Conservation (phyloP, 2,113 vertebrate genomes). For the Anthoscopus minutus region DNA sequence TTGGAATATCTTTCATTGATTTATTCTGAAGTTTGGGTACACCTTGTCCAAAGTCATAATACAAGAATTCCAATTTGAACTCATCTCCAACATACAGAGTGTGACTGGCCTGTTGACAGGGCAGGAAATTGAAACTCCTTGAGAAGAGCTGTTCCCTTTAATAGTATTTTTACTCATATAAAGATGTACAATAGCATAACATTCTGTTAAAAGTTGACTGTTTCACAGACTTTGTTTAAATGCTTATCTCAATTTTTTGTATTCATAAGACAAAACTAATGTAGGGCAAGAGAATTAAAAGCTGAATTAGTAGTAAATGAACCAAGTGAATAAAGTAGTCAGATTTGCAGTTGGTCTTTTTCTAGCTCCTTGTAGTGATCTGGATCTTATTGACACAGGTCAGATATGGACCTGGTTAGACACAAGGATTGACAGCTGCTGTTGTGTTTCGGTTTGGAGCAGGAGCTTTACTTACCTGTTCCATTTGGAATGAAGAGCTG, state of each 20-base stretch:
- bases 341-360: neutral
- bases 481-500: neutral
- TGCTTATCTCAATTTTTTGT: neutral
- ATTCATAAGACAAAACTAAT: neutral
- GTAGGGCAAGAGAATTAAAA: neutral
- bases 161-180: neutral
- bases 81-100: neutral
- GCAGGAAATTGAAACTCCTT: neutral
- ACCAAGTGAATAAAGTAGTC: neutral
- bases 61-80: neutral
- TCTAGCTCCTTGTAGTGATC: neutral
- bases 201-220: neutral
- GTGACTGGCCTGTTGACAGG: neutral
- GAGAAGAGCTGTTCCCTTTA: neutral
- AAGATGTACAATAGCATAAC: neutral
- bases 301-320: neutral
- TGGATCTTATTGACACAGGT: neutral
- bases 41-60: neutral
- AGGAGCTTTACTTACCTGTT: neutral
- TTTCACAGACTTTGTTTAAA: neutral
- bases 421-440: neutral
- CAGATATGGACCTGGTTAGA: neutral
- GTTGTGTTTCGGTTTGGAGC: neutral
- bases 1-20: neutral
- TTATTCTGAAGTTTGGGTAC: neutral